Conservation (phyloP, 2,113 vertebrate genomes). For the Diphyllodes magnificus region DNA sequence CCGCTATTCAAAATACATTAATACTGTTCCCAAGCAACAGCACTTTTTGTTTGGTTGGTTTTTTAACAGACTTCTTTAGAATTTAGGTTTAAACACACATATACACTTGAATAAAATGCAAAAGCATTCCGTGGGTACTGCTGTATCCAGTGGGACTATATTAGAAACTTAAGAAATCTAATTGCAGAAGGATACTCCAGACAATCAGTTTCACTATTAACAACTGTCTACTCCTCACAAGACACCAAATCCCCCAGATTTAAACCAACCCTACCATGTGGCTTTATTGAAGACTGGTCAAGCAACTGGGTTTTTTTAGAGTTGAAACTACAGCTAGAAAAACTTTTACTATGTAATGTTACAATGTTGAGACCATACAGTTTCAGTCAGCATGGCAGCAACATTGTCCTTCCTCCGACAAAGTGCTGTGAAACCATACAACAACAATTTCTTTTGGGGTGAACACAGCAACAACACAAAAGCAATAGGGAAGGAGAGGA, state of each 20-base stretch:
- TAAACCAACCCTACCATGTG: background rate
- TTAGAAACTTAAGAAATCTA: background rate
- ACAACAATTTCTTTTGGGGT: background rate
- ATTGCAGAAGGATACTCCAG: background rate
- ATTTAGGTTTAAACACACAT: background rate
- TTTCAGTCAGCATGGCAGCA: rapidly evolving
- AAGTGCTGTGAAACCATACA: background rate
- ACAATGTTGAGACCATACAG: background rate
- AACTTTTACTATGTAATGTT: background rate
- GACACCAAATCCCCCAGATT: background rate
- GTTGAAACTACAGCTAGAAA: background rate
- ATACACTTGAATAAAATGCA: background rate
- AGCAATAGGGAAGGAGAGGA: background rate
- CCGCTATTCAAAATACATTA: background rate
- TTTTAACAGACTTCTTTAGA: background rate
- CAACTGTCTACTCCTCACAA: background rate
- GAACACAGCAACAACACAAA: background rate
- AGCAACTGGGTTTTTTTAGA: background rate
- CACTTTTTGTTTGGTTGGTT: background rate
- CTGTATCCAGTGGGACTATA: background rate
- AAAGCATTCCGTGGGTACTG: background rate
- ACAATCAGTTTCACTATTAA: background rate
- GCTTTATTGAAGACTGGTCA: background rate
- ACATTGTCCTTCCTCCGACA: background rate
- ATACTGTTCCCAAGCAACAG: background rate